A percentile compares a stretch with the other conserved stretches of the same genome.
phyloP scores from a whole-genome alignment of 92 coral and sea anemone genomes.

The Palythoa heliodiscus region DNA sequence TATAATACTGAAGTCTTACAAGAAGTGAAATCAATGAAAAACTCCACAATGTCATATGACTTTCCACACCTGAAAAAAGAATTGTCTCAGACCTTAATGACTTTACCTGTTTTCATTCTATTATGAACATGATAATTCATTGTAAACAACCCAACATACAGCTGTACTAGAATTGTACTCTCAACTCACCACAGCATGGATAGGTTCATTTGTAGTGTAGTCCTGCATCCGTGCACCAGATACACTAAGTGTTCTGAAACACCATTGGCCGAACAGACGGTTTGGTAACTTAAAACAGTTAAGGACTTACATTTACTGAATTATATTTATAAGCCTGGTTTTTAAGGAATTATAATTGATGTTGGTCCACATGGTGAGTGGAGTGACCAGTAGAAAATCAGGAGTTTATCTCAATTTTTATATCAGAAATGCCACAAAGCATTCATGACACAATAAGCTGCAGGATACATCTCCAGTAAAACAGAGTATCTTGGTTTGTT shows the following conservation, averaged over 20 bases:
- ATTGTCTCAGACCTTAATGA: too few species aligned
- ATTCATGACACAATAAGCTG: background rate
- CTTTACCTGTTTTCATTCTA: too few species aligned
- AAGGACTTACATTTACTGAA: background rate
- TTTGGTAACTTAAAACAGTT: slow-evolving; percentile 63
- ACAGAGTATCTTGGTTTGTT: slow-evolving; percentile 79
- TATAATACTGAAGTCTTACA: too few species aligned
- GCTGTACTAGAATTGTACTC: background rate
- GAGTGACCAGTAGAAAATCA: too few species aligned
- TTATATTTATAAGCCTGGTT: too few species aligned
- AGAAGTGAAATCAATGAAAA: too few species aligned
- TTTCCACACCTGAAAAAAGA: too few species aligned
- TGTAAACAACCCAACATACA: background rate
- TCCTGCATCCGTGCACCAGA: slow-evolving; percentile 94
- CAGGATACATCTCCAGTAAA: slow-evolving; percentile 95
- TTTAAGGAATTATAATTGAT: too few species aligned
- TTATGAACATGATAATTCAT: too few species aligned
- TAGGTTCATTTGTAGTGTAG: slow-evolving; percentile 82
- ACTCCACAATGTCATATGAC: too few species aligned
- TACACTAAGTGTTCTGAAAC: slow-evolving; percentile 83
- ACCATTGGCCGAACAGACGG: slow-evolving; percentile 93
- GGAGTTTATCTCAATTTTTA: too few species aligned
- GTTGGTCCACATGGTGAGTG: too few species aligned
- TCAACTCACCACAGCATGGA: slow-evolving; percentile 82
- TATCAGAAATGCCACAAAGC: background rate